Conservation (phyloP, 2,797 vertebrate species). For the Champsocephalus esox region DNA sequence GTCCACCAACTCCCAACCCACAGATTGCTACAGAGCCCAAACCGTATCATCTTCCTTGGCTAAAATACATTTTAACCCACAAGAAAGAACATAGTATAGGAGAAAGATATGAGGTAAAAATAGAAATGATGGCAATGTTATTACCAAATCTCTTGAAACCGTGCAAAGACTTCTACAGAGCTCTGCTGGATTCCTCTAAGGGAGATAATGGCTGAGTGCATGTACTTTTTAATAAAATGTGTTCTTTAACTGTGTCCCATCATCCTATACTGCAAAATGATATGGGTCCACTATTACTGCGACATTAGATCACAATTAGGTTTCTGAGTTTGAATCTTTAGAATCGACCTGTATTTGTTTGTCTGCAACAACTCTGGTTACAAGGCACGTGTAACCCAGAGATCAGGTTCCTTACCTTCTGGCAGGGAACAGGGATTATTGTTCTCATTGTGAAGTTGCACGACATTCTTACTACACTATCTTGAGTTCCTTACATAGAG, state of each 20-base stretch:
- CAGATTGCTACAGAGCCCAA: neutral
- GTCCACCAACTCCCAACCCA: neutral
- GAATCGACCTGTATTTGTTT: neutral
- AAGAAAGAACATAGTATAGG: too few relatives aligned
- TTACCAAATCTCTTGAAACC: neutral
- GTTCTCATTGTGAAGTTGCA: neutral
- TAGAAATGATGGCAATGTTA: neutral
- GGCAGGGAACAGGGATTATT: neutral
- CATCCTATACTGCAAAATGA: neutral
- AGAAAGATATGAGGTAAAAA: neutral
- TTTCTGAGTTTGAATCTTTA: conserved; percentile 5
- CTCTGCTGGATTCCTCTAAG: neutral
- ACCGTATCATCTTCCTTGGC: neutral
- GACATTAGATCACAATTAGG: neutral
- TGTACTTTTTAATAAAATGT: neutral
- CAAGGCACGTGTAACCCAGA: neutral
- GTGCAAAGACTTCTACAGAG: neutral
- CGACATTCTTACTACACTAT: neutral
- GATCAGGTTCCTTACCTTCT: conserved; percentile 17
- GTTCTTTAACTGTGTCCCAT: neutral
- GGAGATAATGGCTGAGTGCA: too few relatives aligned
- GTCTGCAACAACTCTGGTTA: neutral
- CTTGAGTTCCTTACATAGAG: neutral
- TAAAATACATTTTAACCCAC: neutral
- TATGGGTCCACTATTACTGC: neutral